Evolutionary conservation across 2,113 vertebrate genomes (phyloP), one percentile per base, ranked within the genome.

Genomic region (Pollimyrus isidori): DNA sequence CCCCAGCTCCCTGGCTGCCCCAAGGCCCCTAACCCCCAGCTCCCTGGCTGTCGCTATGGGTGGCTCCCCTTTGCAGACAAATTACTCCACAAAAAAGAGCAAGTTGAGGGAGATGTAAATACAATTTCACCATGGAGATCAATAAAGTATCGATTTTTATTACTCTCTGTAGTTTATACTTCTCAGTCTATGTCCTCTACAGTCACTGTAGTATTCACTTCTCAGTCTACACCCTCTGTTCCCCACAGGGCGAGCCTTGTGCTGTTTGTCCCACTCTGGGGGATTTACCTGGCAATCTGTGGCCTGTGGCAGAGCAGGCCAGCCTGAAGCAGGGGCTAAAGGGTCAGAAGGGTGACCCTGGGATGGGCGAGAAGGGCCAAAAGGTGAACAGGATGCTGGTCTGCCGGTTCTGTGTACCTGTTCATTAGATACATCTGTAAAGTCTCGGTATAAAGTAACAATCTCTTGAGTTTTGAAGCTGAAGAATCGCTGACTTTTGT

Each of bases 181-280:
- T 39, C 30, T n/a, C 21, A 86, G 48, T 13, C 45, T 85, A 46
- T 21, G 7, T 4, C 21, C 48, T 7, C 11, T 62, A 9, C 0
- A n/a, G 7, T 48, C 45, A 48, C 48, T 86, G 83, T 46, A n/a
- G 23, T 86, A 6, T 86, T 35, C 10, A 35, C 46, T 52, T 49
- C 10, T 85, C 23, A 85, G n/a, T 49, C 26, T 52, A 35, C 26
- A 86, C 46, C 23, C n/a, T 30, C 84, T 87, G 7, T 85, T 0
- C 80, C 15, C 39, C 90, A 50, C 88, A 96, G 96, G 96, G 96
- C 10, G 95, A 96, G 48, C 1, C 93, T 0, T 96, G 95, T 76
- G 91, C 93, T 11, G 91, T n/a, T 35, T 96, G 96, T 89, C 93
- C 94, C 48, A 92, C 90, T 9, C 83, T 93, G 11, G 93, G 92